These are phyloP conservation scores for Metridium senile DNA, from an alignment of 92 coral and sea anemone species.

Conservation along the genomic window DNA sequence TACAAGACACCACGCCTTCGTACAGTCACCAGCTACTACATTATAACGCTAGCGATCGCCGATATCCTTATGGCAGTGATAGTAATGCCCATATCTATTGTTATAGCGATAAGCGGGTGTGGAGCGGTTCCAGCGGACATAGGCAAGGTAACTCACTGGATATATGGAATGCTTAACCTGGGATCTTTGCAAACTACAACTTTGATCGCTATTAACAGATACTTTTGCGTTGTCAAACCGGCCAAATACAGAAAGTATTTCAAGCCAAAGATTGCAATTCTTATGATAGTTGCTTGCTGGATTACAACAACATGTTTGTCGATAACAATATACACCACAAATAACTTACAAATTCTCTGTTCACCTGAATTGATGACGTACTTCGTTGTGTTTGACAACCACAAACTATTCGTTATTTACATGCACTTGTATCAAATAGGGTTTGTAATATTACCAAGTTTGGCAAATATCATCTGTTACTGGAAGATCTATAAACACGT, in stretches of 20 bases:
- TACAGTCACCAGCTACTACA: background rate
- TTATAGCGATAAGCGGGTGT: background rate
- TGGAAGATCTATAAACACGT: conserved; percentile 16
- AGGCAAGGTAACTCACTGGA: background rate
- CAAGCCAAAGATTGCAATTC: background rate
- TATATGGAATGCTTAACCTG: background rate
- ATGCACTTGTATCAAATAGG: background rate
- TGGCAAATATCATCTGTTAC: conserved; percentile 1
- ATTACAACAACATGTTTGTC: background rate
- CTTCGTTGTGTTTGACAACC: too few relatives aligned
- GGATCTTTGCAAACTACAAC: conserved; percentile 13
- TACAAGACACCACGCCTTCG: conserved; percentile 11
- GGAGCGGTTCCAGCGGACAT: background rate
- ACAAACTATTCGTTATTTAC: background rate
- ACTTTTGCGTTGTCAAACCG: conserved; percentile 21
- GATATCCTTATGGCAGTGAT: background rate
- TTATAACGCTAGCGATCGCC: background rate
- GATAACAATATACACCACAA: background rate
- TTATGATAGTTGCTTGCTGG: background rate
- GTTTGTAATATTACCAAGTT: background rate
- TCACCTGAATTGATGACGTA: too few relatives aligned
- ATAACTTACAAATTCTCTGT: background rate
- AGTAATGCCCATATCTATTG: background rate
- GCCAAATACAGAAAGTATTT: conserved; percentile 5
- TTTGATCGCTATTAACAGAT: conserved; percentile 12